Evolutionary conservation across 30 jellyfish, hydroid and myxozoan genomes (phyloP).

Genomic region (Hydractinia symbiolongicarpus): DNA sequence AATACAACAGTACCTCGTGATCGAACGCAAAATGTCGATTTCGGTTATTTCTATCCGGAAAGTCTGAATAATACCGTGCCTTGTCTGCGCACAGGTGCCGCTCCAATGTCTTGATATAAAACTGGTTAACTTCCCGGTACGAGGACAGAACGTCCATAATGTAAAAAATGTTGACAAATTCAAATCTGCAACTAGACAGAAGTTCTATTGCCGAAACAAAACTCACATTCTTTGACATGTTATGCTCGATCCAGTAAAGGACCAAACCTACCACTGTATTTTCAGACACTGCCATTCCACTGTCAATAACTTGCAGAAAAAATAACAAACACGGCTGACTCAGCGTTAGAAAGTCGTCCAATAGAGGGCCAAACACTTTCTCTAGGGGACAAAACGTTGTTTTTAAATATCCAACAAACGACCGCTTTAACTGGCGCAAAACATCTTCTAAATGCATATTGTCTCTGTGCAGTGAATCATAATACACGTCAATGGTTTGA

Average conservation of each 20-base stretch:
- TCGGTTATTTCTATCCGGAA: slow-evolving; percentile 15
- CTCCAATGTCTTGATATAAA: slow-evolving; percentile 23
- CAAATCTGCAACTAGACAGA: slow-evolving; percentile 15
- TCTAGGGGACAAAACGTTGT: slow-evolving; percentile 24
- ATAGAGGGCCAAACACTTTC: slow-evolving; percentile 23
- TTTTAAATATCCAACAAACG: slow-evolving; percentile 22
- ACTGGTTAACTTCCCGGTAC: slow-evolving; percentile 3
- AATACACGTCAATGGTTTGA: slow-evolving; percentile 16
- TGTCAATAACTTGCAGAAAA: slow-evolving; percentile 8
- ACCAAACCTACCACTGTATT: slow-evolving; percentile 22
- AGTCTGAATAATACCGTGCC: slow-evolving; percentile 22
- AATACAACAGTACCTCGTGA: slow-evolving; percentile 30
- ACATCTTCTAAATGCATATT: neutral
- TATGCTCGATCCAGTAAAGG: slow-evolving; percentile 21
- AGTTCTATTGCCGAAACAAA: slow-evolving; percentile 7
- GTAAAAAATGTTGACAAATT: slow-evolving; percentile 8
- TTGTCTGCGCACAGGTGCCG: neutral
- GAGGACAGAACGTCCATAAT: slow-evolving; percentile 12
- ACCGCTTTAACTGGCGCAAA: slow-evolving; percentile 3
- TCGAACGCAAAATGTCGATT: slow-evolving; percentile 30
- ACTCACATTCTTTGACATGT: neutral
- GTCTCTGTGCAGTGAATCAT: neutral
- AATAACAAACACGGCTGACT: neutral
- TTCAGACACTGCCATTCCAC: slow-evolving; percentile 36
- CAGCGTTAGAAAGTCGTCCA: slow-evolving; percentile 15